Evolutionary conservation across 2,888 invertebrate genomes (phyloP), one percentile per base, ranked within the genome.

Genomic region (Osedax fenrisi): DNA sequence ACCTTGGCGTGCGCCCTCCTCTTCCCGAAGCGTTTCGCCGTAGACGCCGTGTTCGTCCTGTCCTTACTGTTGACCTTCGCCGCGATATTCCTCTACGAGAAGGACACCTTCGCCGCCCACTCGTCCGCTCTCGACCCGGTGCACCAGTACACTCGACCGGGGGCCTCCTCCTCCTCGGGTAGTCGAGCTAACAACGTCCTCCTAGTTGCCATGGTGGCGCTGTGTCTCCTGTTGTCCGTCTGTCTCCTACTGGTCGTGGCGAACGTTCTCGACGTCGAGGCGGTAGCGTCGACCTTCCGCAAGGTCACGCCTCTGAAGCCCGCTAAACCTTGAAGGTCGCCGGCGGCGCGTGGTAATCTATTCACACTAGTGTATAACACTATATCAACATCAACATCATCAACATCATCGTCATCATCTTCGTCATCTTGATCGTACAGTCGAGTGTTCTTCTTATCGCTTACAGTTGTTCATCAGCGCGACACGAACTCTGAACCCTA

Each of bases 51-150:
- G 21, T 74, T 74, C 27, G 25, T 74, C 70, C 25, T 70, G 13
- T 74, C 56, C n/a, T 56, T 74, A 3, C 26, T 71, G 25, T 59
- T 74, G 17, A 74, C 41, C 17, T 24, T 74, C n/a, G 61, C 56
- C 59, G 74, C 74, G 21, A 74, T 74, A 5, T 74, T 74, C 26
- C 13, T 74, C 13, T 74, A 74, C 70, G 74, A 74, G 26, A 71
- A 68, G 68, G 68, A 68, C 68, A 68, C 25, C 26, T 26, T 68
- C 41, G 41, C 41, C 5, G 5, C 41, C 10, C 10, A 10, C 10
- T 5, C 5, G 41, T 10, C 10, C 41, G 41, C 10, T 17, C 10
- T 17, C 41, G 41, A 5, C 41, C 10, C 10, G 10, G 41, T 41
- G 10, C 10, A 10, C 10, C 10, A 17, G 10, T 5, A 17, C 5